A percentile compares a stretch with the other conserved stretches of the same genome.
Conservation (phyloP, 1,140 invertebrate species). For the Arctopsyche grandis region DNA sequence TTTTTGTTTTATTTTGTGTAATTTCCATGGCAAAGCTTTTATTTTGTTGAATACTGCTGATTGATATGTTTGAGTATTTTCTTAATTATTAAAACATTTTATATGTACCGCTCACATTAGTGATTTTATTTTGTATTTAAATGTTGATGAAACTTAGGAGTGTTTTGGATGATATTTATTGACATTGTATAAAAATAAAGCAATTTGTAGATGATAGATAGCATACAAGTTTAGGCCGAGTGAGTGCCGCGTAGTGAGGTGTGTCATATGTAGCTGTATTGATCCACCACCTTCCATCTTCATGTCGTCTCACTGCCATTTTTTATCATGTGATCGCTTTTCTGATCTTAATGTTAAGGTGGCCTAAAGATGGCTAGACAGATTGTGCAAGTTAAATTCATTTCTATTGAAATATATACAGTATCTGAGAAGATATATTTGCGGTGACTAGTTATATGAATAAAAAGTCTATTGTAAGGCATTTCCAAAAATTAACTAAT, state of each 20-base stretch:
- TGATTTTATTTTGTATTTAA: conserved; percentile 51
- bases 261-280: conserved; percentile 42
- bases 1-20: conserved; percentile 26
- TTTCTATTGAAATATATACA: background rate
- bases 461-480: too few relatives aligned
- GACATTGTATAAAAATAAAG: conserved; percentile 55
- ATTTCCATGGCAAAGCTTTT: conserved; percentile 18
- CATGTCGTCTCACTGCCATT: conserved; percentile 31
- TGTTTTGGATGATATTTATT: conserved; percentile 54
- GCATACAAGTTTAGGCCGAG: conserved; percentile 46
- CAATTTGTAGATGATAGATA: conserved; percentile 54
- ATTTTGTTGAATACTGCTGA: conserved; percentile 43
- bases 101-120: conserved; percentile 51
- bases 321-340: conserved; percentile 27
- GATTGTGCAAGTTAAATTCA: background rate
- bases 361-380: conserved; percentile 2
- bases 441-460: too few relatives aligned
- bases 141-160: conserved; percentile 49
- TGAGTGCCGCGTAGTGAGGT: conserved; percentile 46
- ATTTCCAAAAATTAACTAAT: too few relatives aligned
- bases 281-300: conserved; percentile 30
- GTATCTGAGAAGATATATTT: background rate
- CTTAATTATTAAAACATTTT: conserved; percentile 40
- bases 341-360: conserved; percentile 21
- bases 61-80: conserved; percentile 34